Evolutionary conservation across 2,797 vertebrate species (phyloP), one percentile per base, ranked within the genome.

Genomic region (Takifugu ocellatus): DNA sequence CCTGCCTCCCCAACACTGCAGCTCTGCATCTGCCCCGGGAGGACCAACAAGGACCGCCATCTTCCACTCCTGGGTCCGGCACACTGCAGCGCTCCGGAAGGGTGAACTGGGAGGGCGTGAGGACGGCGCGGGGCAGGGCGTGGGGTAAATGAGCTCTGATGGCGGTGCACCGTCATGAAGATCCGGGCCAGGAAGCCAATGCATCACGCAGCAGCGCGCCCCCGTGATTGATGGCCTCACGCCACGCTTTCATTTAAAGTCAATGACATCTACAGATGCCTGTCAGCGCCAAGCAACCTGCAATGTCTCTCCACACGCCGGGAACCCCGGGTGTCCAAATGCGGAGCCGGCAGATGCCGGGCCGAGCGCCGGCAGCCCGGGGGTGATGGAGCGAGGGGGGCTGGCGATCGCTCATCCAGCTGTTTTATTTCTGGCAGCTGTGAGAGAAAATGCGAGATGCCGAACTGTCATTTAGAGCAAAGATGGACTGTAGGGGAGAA

Each of bases 191-290:
- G 65, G 61, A 74, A 62, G 73, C 70, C 72, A 72, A 81, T 90
- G 84, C 74, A 92, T 90, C 83, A 88, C 75, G 17, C 67, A 11
- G 63, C 42, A 54, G 74, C 75, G 61, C 68, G 52, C 64, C 72
- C 50, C 51, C 81, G 75, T 87, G 86, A 92, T 79, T 86, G 87
- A 92, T 90, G 79, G 71, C 74, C 59, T 61, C 76, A 66, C 66
- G 68, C 31, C 50, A 53, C 3, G 56, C 82, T 85, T 84, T 87
- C 86, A 91, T 87, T 88, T 78, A 84, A 89, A 88, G 79, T 75
- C 86, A 87, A 76, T 75, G 57, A 33, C 59, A 61, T 85, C 85
- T 82, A 85, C 82, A 90, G 90, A 89, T 89, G 87, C 82, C 85
- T 83, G 88, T 88, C 90, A 88, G 77, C 49, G 59, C 17, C 1